Evolutionary conservation across 2,888 invertebrate species (phyloP).

Genomic region (Fragum fragum): DNA sequence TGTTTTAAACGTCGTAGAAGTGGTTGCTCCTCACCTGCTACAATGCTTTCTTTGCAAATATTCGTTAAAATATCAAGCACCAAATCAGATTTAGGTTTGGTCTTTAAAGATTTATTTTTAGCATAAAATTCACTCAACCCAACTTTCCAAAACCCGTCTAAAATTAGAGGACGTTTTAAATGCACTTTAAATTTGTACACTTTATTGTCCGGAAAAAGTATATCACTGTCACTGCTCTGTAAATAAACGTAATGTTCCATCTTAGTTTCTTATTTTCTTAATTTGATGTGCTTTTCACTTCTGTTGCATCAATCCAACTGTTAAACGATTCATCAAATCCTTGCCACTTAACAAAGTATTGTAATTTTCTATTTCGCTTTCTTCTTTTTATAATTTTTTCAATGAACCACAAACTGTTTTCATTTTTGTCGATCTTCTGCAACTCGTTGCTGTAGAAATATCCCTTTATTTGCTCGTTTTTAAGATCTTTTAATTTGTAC

Average conservation of each 20-base stretch:
- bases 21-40: conserved; percentile 44
- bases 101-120: conserved; percentile 1
- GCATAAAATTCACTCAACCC: conserved; percentile 50
- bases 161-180: conserved; percentile 4
- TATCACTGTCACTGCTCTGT: conserved; percentile 23
- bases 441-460: conserved; percentile 43
- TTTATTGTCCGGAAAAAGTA: conserved; percentile 25
- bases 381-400: conserved; percentile 35
- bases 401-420: conserved; percentile 39
- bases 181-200: conserved; percentile 25
- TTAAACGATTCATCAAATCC: conserved; percentile 38
- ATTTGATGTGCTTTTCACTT: conserved; percentile 13
- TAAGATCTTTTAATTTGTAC: conserved; percentile 33
- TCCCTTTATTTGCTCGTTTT: conserved; percentile 25
- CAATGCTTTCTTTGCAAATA: conserved; percentile 53
- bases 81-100: background rate
- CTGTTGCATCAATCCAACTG: conserved; percentile 36
- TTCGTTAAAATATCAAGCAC: conserved; percentile 13
- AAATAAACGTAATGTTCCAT: conserved; percentile 39
- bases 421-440: conserved; percentile 55
- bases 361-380: conserved; percentile 24
- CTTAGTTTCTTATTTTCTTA: background rate
- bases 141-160: conserved; percentile 45
- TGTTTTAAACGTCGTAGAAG: conserved; percentile 46
- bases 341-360: conserved; percentile 43